phyloP scores from a whole-genome alignment of 2,888 invertebrate species.

The Eristalis tenax region DNA sequence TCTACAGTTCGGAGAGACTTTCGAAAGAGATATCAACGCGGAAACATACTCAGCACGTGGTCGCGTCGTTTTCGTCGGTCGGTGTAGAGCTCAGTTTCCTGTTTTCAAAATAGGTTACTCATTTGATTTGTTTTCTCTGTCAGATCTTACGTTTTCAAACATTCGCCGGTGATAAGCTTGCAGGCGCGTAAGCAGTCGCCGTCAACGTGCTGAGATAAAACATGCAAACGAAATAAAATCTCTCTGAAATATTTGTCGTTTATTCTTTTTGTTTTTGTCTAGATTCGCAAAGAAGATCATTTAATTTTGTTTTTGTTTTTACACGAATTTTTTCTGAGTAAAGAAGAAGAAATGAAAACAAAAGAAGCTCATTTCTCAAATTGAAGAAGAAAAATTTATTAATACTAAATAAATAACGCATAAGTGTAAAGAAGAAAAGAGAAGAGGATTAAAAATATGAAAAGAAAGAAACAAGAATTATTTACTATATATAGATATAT shows the following conservation, averaged over 20 bases:
- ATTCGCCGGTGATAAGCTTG: neutral
- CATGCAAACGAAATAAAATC: neutral
- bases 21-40: constrained; percentile 34
- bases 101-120: neutral
- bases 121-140: neutral
- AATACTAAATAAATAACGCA: constrained; percentile 72
- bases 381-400: constrained; percentile 70
- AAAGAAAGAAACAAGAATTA: constrained; percentile 69
- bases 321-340: constrained; percentile 70
- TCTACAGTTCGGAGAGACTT: constrained; percentile 61
- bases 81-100: neutral
- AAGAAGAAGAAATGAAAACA: constrained; percentile 69
- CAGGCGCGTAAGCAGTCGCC: no score
- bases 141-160: neutral
- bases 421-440: constrained; percentile 72
- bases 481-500: constrained; percentile 71
- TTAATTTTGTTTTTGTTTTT: constrained; percentile 67
- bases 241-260: constrained; percentile 52
- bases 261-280: constrained; percentile 42
- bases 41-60: constrained; percentile 4
- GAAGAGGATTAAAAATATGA: constrained; percentile 69
- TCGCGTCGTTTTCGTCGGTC: neutral
- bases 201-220: neutral
- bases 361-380: constrained; percentile 70
- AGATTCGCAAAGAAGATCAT: constrained; percentile 32